A percentile compares a stretch with the other conserved stretches of the same genome.
Evolutionary conservation across 2,888 invertebrate genomes (phyloP).

Genomic region (Tethea ocularis): DNA sequence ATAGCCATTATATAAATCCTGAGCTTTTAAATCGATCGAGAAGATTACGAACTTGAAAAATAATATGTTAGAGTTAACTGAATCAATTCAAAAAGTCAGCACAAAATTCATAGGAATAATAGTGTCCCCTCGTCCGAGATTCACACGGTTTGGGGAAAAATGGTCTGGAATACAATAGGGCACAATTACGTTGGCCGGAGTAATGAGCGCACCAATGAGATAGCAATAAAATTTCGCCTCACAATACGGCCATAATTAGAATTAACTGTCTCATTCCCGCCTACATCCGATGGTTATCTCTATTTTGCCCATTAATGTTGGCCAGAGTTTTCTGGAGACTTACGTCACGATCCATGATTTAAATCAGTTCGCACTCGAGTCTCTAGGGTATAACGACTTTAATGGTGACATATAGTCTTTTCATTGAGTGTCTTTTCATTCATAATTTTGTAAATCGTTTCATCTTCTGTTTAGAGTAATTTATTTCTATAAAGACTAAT

Average conservation of each 20-base stretch:
- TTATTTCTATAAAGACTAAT: not conserved
- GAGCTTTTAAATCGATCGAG: slow-evolving; percentile 15
- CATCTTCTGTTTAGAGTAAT: not conserved
- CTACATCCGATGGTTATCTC: slow-evolving; percentile 71
- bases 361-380: slow-evolving; percentile 11
- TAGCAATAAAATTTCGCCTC: slow-evolving; percentile 79
- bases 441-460: slow-evolving; percentile 15
- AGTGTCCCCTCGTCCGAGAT: slow-evolving; percentile 63
- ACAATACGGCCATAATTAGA: slow-evolving; percentile 81
- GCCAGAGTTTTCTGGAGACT: slow-evolving; percentile 40
- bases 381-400: slow-evolving; percentile 33
- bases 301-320: slow-evolving; percentile 63
- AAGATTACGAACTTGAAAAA: slow-evolving; percentile 15
- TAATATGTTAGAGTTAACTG: slow-evolving; percentile 9
- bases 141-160: slow-evolving; percentile 77
- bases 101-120: slow-evolving; percentile 54
- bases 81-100: slow-evolving; percentile 47
- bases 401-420: slow-evolving; percentile 51
- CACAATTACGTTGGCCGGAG: slow-evolving; percentile 67
- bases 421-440: slow-evolving; percentile 39
- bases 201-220: slow-evolving; percentile 80
- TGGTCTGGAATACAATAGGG: slow-evolving; percentile 67
- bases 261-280: slow-evolving; percentile 80
- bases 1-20: slow-evolving; percentile 32
- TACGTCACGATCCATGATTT: slow-evolving; percentile 21